Base-by-base conservation (phyloP, 2,113 vertebrate species). In the Ailuropoda melanoleuca region DNA sequence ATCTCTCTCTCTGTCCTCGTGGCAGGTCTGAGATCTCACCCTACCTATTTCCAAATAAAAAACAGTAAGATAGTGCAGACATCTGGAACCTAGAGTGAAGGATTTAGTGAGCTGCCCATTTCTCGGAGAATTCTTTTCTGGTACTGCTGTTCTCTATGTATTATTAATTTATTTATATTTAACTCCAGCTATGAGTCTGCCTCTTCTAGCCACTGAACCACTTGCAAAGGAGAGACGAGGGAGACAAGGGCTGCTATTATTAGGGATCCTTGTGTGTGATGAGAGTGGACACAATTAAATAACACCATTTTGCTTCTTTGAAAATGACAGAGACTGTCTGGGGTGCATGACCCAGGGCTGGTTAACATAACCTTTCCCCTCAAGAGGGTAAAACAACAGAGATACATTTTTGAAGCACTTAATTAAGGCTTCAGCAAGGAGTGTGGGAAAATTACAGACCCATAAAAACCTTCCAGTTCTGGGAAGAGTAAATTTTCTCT, bases 91-190 rank as follows among this genome's bases (percentile, higher is more conserved):
- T 89, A 93, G 87, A 93, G 90, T 93, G 96, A 91, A 94, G 75
- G 96, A 93, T 64, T 92, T 93, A 58, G 95, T 77, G 96, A 15
- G 1, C 89, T 97, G 92, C 94, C 97, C 95, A 18, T 96, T 98
- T 95, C 78, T 97, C 81, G 29, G 74, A 4, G 0, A 95, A 77
- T 34, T 96, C 93, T 93, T 97, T 98, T 97, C 90, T 95, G 97
- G 77, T 92, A 62, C 39, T 87, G 88, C 88, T 86, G 50, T 48
- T 97, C 34, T 50, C 84, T 60, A 98, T 97, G 97, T 98, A 98
- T 98, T 98, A 99, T 98, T 99, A 98, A 98, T 97, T 82, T 98
- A 98, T 98, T 98, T 98, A 97, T 97, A 98, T 97, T 98, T 98
- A 98, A 98, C 96, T 98, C 77, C 23, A 96, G 58, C 96, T 97